Percentiles rank a stretch among this genome's conserved stretches.
Evolutionary conservation across 2,113 vertebrate species (phyloP).

Genomic region (Antigone vipio): DNA sequence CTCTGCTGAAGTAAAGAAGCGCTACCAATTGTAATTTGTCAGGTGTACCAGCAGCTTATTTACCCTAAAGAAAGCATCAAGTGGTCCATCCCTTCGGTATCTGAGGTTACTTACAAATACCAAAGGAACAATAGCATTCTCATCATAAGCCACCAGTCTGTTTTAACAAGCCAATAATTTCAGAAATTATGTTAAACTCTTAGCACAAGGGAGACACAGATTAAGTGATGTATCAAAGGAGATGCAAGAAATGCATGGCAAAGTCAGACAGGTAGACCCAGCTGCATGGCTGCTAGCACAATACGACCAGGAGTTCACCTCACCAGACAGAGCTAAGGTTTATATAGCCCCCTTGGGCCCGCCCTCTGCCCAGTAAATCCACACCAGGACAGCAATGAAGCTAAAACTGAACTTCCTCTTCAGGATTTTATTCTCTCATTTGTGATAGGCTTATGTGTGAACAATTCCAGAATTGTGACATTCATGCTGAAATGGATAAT

Average conservation of each 20-base stretch:
- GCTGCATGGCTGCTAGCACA: neutral
- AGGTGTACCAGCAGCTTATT: neutral
- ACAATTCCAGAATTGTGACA: neutral
- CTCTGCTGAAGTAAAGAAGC: neutral
- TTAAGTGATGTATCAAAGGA: neutral
- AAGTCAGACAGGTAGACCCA: neutral
- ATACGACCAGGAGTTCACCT: neutral
- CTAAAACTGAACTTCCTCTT: neutral
- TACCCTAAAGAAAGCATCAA: neutral
- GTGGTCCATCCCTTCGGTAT: neutral
- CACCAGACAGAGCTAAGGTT: neutral
- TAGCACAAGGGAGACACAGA: neutral
- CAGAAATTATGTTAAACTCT: neutral
- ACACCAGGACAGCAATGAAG: neutral
- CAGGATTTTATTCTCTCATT: neutral
- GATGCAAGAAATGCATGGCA: neutral
- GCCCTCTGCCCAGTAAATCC: neutral
- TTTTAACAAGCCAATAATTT: neutral
- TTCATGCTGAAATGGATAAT: neutral
- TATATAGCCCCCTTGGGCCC: neutral
- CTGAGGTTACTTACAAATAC: neutral
- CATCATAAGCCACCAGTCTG: rapidly evolving
- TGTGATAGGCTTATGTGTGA: neutral
- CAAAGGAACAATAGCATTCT: neutral
- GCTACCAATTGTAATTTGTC: neutral